phyloP scores from a whole-genome alignment of 2,888 invertebrate genomes.

The Cerastoderma edule region DNA sequence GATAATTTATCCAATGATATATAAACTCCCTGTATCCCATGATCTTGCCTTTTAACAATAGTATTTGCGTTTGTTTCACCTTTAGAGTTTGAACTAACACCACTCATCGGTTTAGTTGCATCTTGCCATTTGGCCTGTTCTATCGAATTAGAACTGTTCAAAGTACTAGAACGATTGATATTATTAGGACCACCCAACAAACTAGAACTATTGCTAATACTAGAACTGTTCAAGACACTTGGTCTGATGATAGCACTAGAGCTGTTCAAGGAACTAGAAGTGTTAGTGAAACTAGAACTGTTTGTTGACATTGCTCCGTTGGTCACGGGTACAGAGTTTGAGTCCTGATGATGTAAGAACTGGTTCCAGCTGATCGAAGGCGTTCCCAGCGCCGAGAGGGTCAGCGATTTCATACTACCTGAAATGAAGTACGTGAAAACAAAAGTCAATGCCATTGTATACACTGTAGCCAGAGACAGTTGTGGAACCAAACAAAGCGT shows the following conservation, averaged over 20 bases:
- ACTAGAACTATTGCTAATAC: background rate
- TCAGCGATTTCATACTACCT: background rate
- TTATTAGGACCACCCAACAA: background rate
- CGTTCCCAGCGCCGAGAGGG: background rate
- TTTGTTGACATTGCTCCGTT: background rate
- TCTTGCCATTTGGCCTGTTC: background rate
- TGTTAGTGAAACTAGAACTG: background rate
- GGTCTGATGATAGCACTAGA: background rate
- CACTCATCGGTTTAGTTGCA: too few relatives aligned
- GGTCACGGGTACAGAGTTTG: background rate
- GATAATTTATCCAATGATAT: constrained; percentile 16
- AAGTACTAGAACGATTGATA: background rate
- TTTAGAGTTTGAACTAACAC: too few relatives aligned
- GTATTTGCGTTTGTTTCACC: background rate
- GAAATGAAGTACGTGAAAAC: background rate
- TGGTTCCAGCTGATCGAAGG: background rate
- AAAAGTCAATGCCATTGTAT: background rate
- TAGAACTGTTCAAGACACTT: background rate
- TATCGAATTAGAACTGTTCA: background rate
- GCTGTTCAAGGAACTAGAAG: background rate
- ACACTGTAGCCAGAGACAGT: background rate
- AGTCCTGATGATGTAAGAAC: background rate
- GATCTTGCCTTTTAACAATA: background rate
- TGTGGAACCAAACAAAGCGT: too few relatives aligned
- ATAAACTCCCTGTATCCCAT: background rate